Percentiles rank a stretch among this genome's conserved stretches.
Evolutionary conservation across 2,113 vertebrate species (phyloP).

Genomic region (Oxyura jamaicensis): DNA sequence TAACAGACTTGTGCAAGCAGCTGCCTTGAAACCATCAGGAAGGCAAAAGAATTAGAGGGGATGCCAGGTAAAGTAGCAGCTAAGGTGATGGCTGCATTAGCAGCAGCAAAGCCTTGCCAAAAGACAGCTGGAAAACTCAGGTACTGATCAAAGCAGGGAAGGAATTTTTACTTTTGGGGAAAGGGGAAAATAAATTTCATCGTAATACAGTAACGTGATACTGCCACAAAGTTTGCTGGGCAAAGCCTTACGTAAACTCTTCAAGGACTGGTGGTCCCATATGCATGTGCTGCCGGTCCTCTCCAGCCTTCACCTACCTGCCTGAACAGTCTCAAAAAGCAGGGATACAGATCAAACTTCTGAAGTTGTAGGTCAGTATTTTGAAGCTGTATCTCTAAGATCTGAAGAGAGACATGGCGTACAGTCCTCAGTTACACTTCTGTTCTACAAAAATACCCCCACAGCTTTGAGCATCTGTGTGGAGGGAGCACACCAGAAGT

Average conservation of each 20-base stretch:
- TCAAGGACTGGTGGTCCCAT: neutral
- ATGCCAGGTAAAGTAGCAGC: neutral
- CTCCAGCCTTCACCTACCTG: neutral
- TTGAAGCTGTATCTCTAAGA: neutral
- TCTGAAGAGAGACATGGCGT: neutral
- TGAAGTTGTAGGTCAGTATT: neutral
- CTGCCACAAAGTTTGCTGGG: neutral
- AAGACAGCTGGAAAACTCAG: neutral
- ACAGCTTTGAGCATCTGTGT: rapidly evolving
- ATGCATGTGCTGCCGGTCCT: neutral
- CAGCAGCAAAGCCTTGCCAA: neutral
- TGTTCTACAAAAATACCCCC: neutral
- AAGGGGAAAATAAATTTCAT: neutral
- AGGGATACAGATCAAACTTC: neutral
- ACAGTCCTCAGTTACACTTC: neutral
- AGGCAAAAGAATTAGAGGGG: neutral
- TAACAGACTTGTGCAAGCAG: neutral
- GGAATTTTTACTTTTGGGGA: neutral
- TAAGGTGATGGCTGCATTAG: neutral
- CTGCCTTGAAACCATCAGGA: neutral
- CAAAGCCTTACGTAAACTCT: neutral
- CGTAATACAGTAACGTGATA: neutral
- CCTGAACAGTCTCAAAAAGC: neutral
- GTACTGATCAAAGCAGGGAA: neutral
- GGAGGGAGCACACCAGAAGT: neutral